phyloP scores from a whole-genome alignment of 2,888 invertebrate species.

The Eupithecia subumbrata region DNA sequence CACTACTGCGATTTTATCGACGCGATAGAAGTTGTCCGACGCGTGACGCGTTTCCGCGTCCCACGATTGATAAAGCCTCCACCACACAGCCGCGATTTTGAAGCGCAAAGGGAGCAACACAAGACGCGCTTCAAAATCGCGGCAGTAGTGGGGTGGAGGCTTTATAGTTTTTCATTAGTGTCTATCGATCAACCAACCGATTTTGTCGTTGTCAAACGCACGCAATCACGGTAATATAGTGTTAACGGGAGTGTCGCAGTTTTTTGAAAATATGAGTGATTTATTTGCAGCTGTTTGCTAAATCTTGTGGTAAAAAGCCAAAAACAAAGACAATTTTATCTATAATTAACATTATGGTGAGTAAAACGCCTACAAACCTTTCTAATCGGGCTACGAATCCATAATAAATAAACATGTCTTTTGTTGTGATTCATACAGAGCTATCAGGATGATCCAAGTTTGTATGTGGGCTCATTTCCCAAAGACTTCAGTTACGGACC shows the following conservation, averaged over 20 bases:
- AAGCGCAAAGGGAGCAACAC: no score
- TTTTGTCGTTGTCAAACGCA: not conserved
- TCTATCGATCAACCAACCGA: not conserved
- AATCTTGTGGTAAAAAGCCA: not conserved
- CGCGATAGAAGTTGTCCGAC: no score
- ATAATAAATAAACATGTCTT: slow-evolving; percentile 19
- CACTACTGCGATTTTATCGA: no score
- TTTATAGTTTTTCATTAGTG: no score
- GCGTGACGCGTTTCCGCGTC: no score
- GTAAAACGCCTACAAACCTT: slow-evolving; percentile 15
- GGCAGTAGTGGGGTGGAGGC: no score
- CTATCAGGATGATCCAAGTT: slow-evolving; percentile 79
- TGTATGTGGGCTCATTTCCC: slow-evolving; percentile 89
- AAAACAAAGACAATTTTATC: not conserved
- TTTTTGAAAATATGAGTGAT: slow-evolving; percentile 21
- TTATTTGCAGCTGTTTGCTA: slow-evolving; percentile 4
- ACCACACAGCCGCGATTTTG: no score
- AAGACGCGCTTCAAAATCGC: no score
- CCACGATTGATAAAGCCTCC: no score
- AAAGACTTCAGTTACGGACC: slow-evolving; percentile 97
- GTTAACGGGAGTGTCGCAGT: slow-evolving; percentile 1
- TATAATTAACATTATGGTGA: slow-evolving; percentile 33
- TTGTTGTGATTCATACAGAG: slow-evolving; percentile 57
- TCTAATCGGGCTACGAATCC: slow-evolving; percentile 5
- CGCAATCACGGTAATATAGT: not conserved